Evolutionary conservation across 35 echinoderm and acorn worm genomes (phyloP).

Genomic region (Hemicentrotus pulcherrimus): DNA sequence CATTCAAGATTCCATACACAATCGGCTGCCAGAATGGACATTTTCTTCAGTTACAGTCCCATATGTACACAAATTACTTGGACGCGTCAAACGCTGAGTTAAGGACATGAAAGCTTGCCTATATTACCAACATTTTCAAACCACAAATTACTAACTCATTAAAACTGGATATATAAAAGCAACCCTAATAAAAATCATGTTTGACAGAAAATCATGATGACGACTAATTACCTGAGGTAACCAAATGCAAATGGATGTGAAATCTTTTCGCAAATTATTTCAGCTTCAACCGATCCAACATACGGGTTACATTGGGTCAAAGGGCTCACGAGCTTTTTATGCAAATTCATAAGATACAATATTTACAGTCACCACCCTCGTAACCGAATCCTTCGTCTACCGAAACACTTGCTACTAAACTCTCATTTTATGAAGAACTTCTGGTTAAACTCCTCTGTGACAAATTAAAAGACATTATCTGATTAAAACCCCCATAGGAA

Average conservation of each 20-base stretch:
- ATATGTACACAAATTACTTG: neutral
- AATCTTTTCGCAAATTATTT: constrained; percentile 38
- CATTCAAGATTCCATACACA: neutral
- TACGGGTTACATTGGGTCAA: constrained; percentile 51
- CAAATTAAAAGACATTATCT: neutral
- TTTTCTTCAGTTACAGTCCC: neutral
- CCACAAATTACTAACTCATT: constrained; percentile 31
- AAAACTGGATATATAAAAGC: neutral
- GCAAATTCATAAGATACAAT: neutral
- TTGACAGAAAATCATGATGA: neutral
- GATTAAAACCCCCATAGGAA: neutral
- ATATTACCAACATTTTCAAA: constrained; percentile 15
- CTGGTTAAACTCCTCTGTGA: neutral
- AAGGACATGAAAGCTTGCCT: neutral
- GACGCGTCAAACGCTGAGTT: neutral
- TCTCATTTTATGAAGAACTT: constrained; percentile 5
- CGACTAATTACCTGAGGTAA: constrained; percentile 45
- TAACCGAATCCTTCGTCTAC: neutral
- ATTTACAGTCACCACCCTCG: neutral
- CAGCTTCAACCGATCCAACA: neutral
- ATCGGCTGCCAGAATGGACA: neutral
- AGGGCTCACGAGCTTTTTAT: neutral
- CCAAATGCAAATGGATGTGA: constrained; percentile 8
- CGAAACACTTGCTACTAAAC: neutral
- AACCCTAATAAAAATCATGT: neutral